phyloP scores from a whole-genome alignment of 2,113 vertebrate species.

The Collichthys lucidus region DNA sequence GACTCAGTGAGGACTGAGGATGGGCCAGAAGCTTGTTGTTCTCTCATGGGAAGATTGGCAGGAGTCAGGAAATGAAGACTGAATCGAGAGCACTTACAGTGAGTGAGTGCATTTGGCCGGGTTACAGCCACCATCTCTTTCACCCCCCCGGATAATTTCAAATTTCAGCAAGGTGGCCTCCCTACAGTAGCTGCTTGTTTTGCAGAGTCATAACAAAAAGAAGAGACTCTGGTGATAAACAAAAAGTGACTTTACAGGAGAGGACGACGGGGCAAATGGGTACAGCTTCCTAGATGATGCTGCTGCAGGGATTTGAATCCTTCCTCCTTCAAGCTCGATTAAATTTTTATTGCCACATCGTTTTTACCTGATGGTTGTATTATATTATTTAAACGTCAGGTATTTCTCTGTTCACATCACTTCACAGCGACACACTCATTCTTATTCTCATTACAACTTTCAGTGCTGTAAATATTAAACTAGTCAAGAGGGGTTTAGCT shows the following conservation, averaged over 20 bases:
- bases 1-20: slow-evolving; percentile 15
- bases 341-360: slow-evolving; percentile 2
- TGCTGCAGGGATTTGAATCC: slow-evolving; percentile 15
- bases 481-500: background rate
- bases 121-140: slow-evolving; percentile 33
- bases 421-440: background rate
- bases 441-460: background rate
- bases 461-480: too few species aligned
- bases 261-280: background rate
- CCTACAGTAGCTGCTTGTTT: slow-evolving; percentile 25
- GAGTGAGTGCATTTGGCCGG: slow-evolving; percentile 66
- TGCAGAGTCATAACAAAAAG: slow-evolving; percentile 57
- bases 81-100: slow-evolving; percentile 63
- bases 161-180: slow-evolving; percentile 49
- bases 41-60: slow-evolving; percentile 57
- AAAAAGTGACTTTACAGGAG: slow-evolving; percentile 10
- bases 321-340: slow-evolving; percentile 30
- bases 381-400: slow-evolving; percentile 7
- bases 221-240: slow-evolving; percentile 28
- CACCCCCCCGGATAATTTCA: slow-evolving; percentile 42
- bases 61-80: slow-evolving; percentile 62
- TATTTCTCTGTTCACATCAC: background rate
- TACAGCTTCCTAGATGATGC: background rate
- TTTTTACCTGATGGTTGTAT: background rate
- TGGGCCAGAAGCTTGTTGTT: slow-evolving; percentile 37